These are phyloP conservation scores for Strigamia transsilvanica DNA, from an alignment of 2,888 invertebrate genomes.

Conservation along the genomic window DNA sequence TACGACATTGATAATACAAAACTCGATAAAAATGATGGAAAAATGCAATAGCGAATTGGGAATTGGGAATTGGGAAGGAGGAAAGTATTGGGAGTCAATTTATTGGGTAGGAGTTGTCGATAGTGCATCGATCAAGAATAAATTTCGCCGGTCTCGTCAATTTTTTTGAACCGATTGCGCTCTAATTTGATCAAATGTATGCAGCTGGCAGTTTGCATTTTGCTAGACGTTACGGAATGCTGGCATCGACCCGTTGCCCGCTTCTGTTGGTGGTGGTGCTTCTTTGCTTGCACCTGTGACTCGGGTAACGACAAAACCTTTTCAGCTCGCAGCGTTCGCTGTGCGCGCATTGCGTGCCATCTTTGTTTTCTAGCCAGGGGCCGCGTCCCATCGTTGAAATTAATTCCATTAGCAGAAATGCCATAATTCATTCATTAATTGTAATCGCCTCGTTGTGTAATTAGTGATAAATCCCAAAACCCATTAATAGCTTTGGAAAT, in stretches of 20 bases:
- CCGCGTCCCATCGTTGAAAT: conserved; percentile 20
- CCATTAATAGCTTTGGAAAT: neutral
- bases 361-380: conserved; percentile 32
- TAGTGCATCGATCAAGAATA: conserved; percentile 11
- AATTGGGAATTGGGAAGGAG: neutral
- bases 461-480: conserved; percentile 35
- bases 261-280: neutral
- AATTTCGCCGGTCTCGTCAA: conserved; percentile 33
- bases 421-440: conserved; percentile 45
- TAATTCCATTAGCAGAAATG: conserved; percentile 42
- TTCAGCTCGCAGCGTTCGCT: neutral
- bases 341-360: neutral
- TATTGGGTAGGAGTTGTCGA: conserved; percentile 19
- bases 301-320: neutral
- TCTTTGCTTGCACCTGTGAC: conserved; percentile 19
- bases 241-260: conserved; percentile 38
- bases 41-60: neutral
- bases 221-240: conserved; percentile 1
- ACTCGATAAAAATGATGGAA: neutral
- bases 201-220: conserved; percentile 43
- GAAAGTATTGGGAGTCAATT: neutral
- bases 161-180: conserved; percentile 13
- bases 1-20: neutral
- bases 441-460: neutral
- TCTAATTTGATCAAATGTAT: conserved; percentile 42